These are phyloP conservation scores for Uropsilus gracilis DNA, from an alignment of 2,113 vertebrate genomes.

Conservation along the genomic window DNA sequence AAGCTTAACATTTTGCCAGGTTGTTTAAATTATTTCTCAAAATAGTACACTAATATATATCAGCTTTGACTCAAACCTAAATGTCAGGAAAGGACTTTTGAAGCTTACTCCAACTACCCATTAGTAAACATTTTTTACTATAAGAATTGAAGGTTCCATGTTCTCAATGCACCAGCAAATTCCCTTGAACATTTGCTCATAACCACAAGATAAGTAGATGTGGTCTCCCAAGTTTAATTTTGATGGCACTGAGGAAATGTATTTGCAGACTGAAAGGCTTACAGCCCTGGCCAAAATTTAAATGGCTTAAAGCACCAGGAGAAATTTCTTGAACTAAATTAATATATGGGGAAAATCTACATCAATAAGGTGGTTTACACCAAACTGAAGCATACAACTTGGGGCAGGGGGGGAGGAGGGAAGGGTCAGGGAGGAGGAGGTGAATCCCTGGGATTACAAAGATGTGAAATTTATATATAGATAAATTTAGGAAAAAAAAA, in stretches of 20 bases:
- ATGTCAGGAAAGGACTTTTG: neutral
- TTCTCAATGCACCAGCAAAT: constrained; percentile 2
- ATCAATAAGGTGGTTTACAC: neutral
- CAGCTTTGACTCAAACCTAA: constrained; percentile 37
- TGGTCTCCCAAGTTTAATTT: neutral
- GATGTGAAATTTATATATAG: too few species aligned
- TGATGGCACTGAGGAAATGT: neutral
- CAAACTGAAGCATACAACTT: too few species aligned
- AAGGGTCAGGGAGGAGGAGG: too few species aligned
- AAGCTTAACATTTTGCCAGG: constrained; percentile 53
- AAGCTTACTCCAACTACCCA: neutral
- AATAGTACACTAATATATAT: constrained; percentile 1
- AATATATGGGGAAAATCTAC: neutral
- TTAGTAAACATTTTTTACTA: constrained; percentile 18
- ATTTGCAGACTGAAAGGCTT: neutral
- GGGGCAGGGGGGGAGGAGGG: too few species aligned
- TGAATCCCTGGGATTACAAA: too few species aligned
- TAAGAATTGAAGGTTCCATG: neutral
- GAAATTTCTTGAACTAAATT: constrained; percentile 25
- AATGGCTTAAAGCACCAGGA: neutral
- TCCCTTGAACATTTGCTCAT: neutral
- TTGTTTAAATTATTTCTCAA: constrained; percentile 52
- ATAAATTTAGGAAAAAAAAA: too few species aligned
- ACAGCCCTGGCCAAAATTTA: neutral
- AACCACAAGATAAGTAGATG: neutral